Base-by-base conservation (phyloP, 1,140 invertebrate species). In the Idris sp. region DNA sequence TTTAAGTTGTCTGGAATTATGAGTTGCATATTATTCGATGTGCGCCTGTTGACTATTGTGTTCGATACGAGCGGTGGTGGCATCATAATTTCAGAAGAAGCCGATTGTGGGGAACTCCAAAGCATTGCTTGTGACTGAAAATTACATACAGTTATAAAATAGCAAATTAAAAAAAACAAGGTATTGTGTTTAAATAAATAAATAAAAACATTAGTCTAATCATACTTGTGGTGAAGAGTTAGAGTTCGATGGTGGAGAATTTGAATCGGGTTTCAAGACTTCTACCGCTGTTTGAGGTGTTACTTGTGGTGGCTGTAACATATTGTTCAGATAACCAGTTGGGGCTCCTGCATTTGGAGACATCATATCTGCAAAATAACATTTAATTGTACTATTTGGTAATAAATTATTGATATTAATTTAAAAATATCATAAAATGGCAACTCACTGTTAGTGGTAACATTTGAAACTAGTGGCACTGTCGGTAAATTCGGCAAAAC, bases 1-100 rank as follows among this genome's bases (percentile, higher is more conserved):
- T 94, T 94, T 11, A 94, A 82, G 51, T 84, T 84, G 26, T 88
- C 87, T 0, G 86, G 84, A 13, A 88, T 72, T 4, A 87, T 87
- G n/a, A 87, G 26, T 36, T 87, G 86, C 43, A 87, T 80, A 14
- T 81, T 85, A n/a, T 80, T 83, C 2, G 87, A 86, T 0, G 85
- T 80, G 28, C 84, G 76, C 16, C 84, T 69, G 8, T 76, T 80
- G 0, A 84, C 40, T 11, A 87, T 67, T 2, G 84, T 64, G 44
- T 83, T 87, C 0, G 82, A 73, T 4, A 84, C 80, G 18, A 86
- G 54, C 5, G 79, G 75, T 2, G 85, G 85, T 13, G 86, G 86
- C 85, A 88, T 87, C 85, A 88, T 87, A 7, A 86, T 84, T 46
- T 88, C 86, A 1, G 78, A 56, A 16, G 76, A 40, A 0, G 71